phyloP scores from a whole-genome alignment of 1,140 invertebrate genomes.

The Anthonomus grandis region DNA sequence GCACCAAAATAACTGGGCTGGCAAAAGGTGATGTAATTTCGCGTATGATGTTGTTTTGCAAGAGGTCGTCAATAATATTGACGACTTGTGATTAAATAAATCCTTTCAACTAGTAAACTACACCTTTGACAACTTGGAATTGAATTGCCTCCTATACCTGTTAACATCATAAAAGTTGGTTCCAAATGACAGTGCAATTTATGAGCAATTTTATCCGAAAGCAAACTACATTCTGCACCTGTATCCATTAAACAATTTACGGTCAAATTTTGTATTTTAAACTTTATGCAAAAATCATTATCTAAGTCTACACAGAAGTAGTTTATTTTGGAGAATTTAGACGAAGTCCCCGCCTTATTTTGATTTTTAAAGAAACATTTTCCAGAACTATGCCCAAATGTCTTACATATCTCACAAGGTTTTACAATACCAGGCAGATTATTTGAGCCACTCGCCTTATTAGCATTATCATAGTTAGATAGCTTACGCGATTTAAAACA shows the following conservation, averaged over 20 bases:
- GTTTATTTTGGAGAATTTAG: conserved; percentile 3
- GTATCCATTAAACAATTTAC: conserved; percentile 12
- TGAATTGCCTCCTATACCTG: neutral
- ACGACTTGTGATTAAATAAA: conserved; percentile 8
- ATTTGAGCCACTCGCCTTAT: too few species aligned
- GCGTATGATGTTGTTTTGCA: conserved; percentile 42
- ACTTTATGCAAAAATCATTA: conserved; percentile 4
- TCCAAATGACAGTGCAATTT: conserved; percentile 1
- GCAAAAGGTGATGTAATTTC: conserved; percentile 45
- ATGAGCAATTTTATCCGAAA: conserved; percentile 1
- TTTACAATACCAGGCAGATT: too few species aligned
- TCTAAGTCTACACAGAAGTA: conserved; percentile 7
- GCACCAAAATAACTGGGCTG: conserved; percentile 43
- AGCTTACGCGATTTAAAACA: too few species aligned
- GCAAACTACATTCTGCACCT: conserved; percentile 9
- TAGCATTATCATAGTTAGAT: too few species aligned
- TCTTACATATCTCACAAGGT: too few species aligned
- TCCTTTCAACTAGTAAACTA: conserved; percentile 14
- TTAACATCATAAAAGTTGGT: conserved; percentile 2
- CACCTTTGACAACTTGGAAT: neutral
- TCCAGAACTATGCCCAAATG: too few species aligned
- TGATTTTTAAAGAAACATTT: too few species aligned
- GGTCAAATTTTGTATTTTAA: neutral
- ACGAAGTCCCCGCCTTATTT: too few species aligned
- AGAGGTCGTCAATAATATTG: conserved; percentile 28